These are phyloP conservation scores for Diaperis boleti DNA, from an alignment of 2,888 invertebrate species.

Conservation along the genomic window DNA sequence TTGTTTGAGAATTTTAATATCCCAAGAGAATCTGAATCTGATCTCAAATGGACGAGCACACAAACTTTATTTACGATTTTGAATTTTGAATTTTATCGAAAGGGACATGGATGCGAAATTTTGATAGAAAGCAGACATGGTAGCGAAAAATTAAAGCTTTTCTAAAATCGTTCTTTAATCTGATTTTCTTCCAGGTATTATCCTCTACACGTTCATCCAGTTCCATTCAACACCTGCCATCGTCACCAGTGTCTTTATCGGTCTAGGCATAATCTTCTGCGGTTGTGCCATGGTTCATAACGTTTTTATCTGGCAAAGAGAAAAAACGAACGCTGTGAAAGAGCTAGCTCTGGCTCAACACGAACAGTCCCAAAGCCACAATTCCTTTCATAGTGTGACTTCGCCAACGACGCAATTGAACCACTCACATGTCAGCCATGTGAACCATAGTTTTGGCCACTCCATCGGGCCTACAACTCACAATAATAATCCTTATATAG, in stretches of 20 bases:
- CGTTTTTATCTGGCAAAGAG: slow-evolving; percentile 93
- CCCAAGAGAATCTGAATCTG: too few species aligned
- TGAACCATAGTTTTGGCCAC: slow-evolving; percentile 62
- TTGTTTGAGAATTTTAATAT: slow-evolving; percentile 30
- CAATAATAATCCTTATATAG: slow-evolving; percentile 70
- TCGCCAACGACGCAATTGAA: slow-evolving; percentile 55
- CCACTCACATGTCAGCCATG: slow-evolving; percentile 61
- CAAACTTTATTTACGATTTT: too few species aligned
- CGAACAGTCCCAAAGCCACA: slow-evolving; percentile 55
- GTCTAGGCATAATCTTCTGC: slow-evolving; percentile 92
- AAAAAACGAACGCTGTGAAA: slow-evolving; percentile 86
- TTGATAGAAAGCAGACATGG: too few species aligned
- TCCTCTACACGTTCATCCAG: slow-evolving; percentile 92
- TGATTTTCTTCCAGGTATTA: slow-evolving; percentile 78
- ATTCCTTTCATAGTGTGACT: slow-evolving; percentile 60
- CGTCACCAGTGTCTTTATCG: slow-evolving; percentile 89
- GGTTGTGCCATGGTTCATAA: slow-evolving; percentile 95
- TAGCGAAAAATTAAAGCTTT: too few species aligned
- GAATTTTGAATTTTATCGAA: too few species aligned
- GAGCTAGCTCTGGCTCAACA: slow-evolving; percentile 66
- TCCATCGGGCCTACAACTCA: slow-evolving; percentile 54
- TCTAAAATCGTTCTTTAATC: background rate
- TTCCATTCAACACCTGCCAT: slow-evolving; percentile 93
- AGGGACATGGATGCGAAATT: too few species aligned
- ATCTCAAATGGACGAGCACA: too few species aligned